Evolutionary conservation across 2,888 invertebrate species (phyloP).

Genomic region (Lasioglossum figueresi): DNA sequence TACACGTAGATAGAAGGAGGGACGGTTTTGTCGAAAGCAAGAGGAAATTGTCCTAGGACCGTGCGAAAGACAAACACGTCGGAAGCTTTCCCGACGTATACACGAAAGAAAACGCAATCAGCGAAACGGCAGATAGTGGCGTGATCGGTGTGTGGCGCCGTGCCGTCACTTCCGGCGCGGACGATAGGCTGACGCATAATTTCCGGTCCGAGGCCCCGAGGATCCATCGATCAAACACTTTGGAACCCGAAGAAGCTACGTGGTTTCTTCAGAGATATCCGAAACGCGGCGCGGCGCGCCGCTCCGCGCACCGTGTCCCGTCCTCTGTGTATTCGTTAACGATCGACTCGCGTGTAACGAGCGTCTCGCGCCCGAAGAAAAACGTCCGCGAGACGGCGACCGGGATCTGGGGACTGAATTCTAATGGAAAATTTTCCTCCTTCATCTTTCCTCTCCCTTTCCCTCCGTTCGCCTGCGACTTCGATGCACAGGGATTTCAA

Average conservation of each 20-base stretch:
- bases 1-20: neutral
- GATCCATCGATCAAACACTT: conserved; percentile 84
- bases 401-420: neutral
- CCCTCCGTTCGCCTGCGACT: neutral
- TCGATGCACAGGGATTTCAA: no score
- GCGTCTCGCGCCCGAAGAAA: neutral
- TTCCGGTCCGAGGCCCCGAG: conserved; percentile 79
- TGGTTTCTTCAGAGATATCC: conserved; percentile 60
- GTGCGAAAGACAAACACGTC: conserved; percentile 68
- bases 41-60: conserved; percentile 57
- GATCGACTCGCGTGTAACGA: neutral
- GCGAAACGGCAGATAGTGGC: conserved; percentile 80
- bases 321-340: conserved; percentile 24
- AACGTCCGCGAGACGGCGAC: neutral
- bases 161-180: conserved; percentile 79
- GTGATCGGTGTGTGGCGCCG: conserved; percentile 78
- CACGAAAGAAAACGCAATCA: conserved; percentile 74
- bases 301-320: conserved; percentile 16
- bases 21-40: neutral
- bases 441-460: neutral
- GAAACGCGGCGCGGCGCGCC: neutral
- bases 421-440: no score
- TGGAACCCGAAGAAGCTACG: conserved; percentile 66
- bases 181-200: conserved; percentile 84
- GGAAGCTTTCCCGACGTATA: conserved; percentile 53